A percentile compares a stretch with the other conserved stretches of the same genome.
These are phyloP conservation scores for Anoplopoma fimbria DNA, from an alignment of 2,113 vertebrate species.

Conservation along the genomic window DNA sequence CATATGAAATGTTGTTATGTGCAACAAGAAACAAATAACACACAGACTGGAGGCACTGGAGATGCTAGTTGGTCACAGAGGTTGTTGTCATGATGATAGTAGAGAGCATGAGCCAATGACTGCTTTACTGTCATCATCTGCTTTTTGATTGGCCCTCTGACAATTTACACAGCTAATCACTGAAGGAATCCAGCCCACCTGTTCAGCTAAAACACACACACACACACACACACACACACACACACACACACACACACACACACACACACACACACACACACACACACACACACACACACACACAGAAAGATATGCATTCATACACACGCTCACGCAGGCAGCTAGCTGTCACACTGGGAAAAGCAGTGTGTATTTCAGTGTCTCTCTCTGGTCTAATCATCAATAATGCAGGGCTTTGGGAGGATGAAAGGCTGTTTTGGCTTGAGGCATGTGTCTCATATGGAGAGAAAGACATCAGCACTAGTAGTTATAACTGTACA, in stretches of 20 bases:
- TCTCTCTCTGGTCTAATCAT: constrained; percentile 77
- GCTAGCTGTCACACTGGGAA: constrained; percentile 66
- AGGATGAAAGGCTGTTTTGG: constrained; percentile 84
- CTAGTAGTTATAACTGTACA: constrained; percentile 66
- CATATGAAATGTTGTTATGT: constrained; percentile 67
- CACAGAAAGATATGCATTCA: constrained; percentile 2
- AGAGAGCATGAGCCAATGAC: constrained; percentile 65
- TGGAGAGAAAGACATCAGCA: constrained; percentile 75
- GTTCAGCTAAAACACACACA: constrained; percentile 47
- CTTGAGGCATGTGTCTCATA: constrained; percentile 78
- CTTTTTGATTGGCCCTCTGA: constrained; percentile 70
- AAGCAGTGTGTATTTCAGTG: constrained; percentile 71
- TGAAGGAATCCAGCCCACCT: constrained; percentile 65
- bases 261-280: constrained; percentile 27
- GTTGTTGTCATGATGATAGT: constrained; percentile 70
- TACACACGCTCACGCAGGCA: constrained; percentile 39
- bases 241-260: not conserved
- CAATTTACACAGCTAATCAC: constrained; percentile 66
- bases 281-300: not conserved
- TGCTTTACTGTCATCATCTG: constrained; percentile 59
- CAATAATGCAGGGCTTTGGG: constrained; percentile 79
- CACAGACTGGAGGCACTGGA: constrained; percentile 47
- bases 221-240: constrained; percentile 17
- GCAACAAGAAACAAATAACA: constrained; percentile 47
- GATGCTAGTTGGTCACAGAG: constrained; percentile 49